Percentiles rank a stretch among this genome's conserved stretches.
phyloP scores from a whole-genome alignment of 2,113 vertebrate genomes.

The Triplophysa siluroides region DNA sequence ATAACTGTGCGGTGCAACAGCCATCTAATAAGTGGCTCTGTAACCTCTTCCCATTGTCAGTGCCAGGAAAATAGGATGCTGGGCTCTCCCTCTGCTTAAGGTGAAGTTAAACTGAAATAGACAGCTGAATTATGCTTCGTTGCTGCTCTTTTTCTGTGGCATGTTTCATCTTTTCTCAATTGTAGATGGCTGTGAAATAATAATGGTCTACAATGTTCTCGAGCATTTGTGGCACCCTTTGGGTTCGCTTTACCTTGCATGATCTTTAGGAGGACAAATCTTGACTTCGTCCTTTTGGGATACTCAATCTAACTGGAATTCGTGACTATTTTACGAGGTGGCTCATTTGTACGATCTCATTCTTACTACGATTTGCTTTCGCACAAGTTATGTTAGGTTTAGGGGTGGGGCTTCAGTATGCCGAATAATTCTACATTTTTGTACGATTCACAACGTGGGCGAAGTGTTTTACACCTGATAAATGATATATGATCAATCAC shows the following conservation, averaged over 20 bases:
- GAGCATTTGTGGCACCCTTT: not conserved
- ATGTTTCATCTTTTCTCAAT: not conserved
- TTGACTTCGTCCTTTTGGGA: not conserved
- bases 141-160: not conserved
- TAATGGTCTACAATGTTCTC: not conserved
- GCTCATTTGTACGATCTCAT: too few species aligned
- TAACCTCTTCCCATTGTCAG: constrained; percentile 35
- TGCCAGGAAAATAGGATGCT: constrained; percentile 22
- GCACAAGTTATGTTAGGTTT: too few species aligned
- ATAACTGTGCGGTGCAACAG: constrained; percentile 67
- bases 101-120: constrained; percentile 25
- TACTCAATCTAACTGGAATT: too few species aligned
- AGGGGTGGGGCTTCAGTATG: too few species aligned
- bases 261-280: not conserved
- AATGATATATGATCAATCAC: too few species aligned
- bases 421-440: too few species aligned
- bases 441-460: too few species aligned
- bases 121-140: constrained; percentile 29
- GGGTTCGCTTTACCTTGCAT: constrained; percentile 9
- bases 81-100: constrained; percentile 17
- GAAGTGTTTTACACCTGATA: too few species aligned
- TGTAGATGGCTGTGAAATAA: constrained; percentile 33
- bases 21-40: constrained; percentile 63
- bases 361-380: too few species aligned
- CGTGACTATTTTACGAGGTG: too few species aligned